Evolutionary conservation across 2,888 invertebrate species (phyloP), one percentile per base, ranked within the genome.

Genomic region (Tridacna crocea): DNA sequence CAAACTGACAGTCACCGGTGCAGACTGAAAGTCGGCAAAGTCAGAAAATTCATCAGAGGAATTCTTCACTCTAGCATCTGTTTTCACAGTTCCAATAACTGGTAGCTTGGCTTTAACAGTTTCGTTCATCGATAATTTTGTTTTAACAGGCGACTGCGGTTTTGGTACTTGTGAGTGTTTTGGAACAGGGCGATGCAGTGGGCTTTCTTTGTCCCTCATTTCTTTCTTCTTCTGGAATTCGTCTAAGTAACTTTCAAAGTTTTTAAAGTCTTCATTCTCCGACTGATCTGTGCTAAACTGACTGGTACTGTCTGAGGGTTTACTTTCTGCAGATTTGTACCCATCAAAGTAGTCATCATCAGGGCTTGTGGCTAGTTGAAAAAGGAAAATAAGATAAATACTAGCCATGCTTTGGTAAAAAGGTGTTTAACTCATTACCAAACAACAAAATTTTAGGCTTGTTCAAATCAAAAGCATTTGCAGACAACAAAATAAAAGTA

Each of bases 211-310:
- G 19, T 87, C 87, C 36, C 83, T 77, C n/a, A 79, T 72, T 19
- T 84, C 80, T 77, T 88, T 90, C 65, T 87, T 89, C 65, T 87
- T 84, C 70, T 90, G 88, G 76, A 92, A 91, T 61, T 91, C 91
- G 72, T 92, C 92, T 6, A 92, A 88, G 75, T 92, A 92, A 27
- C 87, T 88, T 73, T 92, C 92, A 83, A 92, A 90, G 81, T 89
- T 90, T 48, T 89, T 88, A 77, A 92, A 91, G 66, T 92, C 92
- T 72, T 92, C 92, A 22, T 88, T 91, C 80, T 92, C 92, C 12
- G 92, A 92, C 75, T 91, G 92, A 75, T 92, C 92, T 12, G 92
- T 92, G 68, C 91, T 92, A 72, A 91, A 88, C 79, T 91, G 91
- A 82, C 92, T 92, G n/a, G 89, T 87, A 73, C 87, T 87, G 84